Base-by-base conservation (phyloP, 2,797 vertebrate genomes). In the Paedocypris micromegethes region DNA sequence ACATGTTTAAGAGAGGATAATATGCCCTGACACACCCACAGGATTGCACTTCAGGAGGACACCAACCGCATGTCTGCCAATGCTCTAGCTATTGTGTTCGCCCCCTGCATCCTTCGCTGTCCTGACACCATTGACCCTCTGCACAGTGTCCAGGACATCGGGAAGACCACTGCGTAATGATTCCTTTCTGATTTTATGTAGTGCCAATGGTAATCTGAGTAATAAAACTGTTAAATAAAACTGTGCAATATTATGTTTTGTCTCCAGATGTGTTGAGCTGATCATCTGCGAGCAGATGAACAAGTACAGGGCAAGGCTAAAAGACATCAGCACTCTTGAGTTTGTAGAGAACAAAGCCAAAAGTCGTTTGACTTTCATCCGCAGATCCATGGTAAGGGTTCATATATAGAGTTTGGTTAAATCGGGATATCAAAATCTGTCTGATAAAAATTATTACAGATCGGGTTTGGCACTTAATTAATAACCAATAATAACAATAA, bases 1-100 rank as follows among this genome's bases (percentile, higher is more conserved):
- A 23, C 23, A 23, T 23, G 23, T 23, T 23, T 23, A 23, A 23
- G 23, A 23, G 23, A 23, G 23, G 23, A 23, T 23, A 23, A 23
- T 23, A 23, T 23, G 23, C 23, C 23, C 23, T 23, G 23, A 23
- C 23, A 23, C 23, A 7, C 52, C 9, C 83, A 76, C 71, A 99
- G 97, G 87, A 93, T 99, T 63, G 92, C 93, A 50, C 86, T 96
- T 44, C 93, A 99, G 80, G 97, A 98, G 68, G 95, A 99, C 0
- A 98, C 95, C 9, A 99, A 99, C 81, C 92, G 96, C 5, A 99
- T 99, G 97, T 99, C 97, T 9, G 92, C 95, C 2, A 99, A 99
- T 0, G 96, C 97, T 55, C 78, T 99, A 84, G 97, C 97, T 56
- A 99, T 99, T 0, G 97, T 99, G 39, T 99, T 99, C 68, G 97